These are phyloP conservation scores for Lasioglossum leucozonium DNA, from an alignment of 2,888 invertebrate genomes.

Conservation along the genomic window DNA sequence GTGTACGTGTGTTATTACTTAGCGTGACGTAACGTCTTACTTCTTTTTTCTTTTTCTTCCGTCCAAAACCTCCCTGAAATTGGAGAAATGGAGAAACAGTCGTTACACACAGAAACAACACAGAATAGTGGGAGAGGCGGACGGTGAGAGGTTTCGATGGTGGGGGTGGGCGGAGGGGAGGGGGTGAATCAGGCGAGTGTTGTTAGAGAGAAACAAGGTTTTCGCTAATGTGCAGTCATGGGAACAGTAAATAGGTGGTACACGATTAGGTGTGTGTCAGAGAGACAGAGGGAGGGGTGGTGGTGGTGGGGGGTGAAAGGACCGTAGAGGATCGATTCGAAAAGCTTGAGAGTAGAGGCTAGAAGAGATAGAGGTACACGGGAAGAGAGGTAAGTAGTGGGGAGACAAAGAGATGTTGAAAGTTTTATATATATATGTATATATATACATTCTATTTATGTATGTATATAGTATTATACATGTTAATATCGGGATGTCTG, in stretches of 20 bases:
- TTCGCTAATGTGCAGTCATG: conserved; percentile 30
- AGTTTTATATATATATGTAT: conserved; percentile 27
- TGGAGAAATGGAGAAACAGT: conserved; percentile 85
- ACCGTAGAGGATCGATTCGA: conserved; percentile 16
- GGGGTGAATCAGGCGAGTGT: neutral
- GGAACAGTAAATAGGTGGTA: conserved; percentile 21
- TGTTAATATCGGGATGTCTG: conserved; percentile 43
- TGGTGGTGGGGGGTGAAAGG: neutral
- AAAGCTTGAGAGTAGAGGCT: conserved; percentile 25
- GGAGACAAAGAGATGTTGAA: conserved; percentile 38
- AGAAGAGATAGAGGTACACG: neutral
- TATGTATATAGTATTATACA: conserved; percentile 38
- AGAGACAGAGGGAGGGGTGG: neutral
- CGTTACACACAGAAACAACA: conserved; percentile 83
- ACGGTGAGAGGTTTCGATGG: neutral
- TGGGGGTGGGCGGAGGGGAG: neutral
- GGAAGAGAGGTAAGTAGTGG: neutral
- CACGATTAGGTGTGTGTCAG: neutral
- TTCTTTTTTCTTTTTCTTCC: conserved; percentile 99
- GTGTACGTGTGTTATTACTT: conserved; percentile 75
- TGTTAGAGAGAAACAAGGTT: conserved; percentile 49
- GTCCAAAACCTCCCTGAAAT: conserved; percentile 96
- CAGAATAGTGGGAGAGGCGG: conserved; percentile 56
- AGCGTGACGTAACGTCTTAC: conserved; percentile 90
- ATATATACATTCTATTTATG: conserved; percentile 41